phyloP scores from a whole-genome alignment of 2,797 vertebrate genomes.

The Lates japonicus region DNA sequence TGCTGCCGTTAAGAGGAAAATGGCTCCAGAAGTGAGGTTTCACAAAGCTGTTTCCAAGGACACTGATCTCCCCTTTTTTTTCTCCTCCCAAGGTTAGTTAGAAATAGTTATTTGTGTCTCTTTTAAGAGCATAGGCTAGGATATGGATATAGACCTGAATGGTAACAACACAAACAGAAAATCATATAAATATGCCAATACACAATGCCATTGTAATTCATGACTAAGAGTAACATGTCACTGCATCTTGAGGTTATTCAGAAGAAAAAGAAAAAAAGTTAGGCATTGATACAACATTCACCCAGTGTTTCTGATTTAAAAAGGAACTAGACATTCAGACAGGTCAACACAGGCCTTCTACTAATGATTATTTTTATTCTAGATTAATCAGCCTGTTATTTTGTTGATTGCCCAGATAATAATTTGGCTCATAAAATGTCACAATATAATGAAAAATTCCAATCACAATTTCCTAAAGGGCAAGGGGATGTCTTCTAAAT shows the following conservation, averaged over 20 bases:
- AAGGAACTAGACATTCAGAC: not conserved
- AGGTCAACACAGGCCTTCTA: not conserved
- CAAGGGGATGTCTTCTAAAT: not conserved
- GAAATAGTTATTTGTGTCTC: not conserved
- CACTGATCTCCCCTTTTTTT: slow-evolving; percentile 29
- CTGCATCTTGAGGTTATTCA: not conserved
- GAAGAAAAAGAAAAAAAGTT: not conserved
- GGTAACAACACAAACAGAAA: slow-evolving; percentile 4
- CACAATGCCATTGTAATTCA: not conserved
- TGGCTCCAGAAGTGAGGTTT: slow-evolving; percentile 40
- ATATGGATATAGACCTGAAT: not conserved
- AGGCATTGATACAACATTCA: not conserved
- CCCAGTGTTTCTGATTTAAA: not conserved
- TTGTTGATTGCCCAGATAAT: not conserved
- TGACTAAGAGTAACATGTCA: not conserved
- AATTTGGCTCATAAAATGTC: not conserved
- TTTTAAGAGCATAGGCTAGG: not conserved
- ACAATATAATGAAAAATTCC: not conserved
- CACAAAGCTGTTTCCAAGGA: slow-evolving; percentile 60
- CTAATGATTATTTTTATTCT: not conserved
- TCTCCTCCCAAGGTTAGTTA: not conserved
- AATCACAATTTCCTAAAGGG: not conserved
- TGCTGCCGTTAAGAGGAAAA: slow-evolving; percentile 42
- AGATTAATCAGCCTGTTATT: not conserved
- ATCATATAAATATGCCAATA: not conserved